Percentiles rank a stretch among this genome's conserved stretches.
phyloP scores from a whole-genome alignment of 35 echinoderm and acorn worm species.

The Holothuria glaberrima region DNA sequence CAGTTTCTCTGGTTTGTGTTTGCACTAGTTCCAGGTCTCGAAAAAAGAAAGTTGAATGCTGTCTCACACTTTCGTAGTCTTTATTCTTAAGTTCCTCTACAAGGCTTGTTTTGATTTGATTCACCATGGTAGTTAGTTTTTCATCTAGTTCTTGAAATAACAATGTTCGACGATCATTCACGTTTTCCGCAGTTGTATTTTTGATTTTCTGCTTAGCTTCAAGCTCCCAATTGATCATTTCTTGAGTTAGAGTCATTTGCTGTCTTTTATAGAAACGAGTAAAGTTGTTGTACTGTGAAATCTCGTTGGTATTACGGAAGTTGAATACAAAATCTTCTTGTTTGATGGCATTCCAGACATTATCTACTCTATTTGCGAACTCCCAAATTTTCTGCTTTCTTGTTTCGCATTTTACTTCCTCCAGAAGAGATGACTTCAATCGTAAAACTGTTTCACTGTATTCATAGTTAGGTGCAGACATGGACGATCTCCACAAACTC shows the following conservation, averaged over 20 bases:
- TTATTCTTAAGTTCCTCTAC: background rate
- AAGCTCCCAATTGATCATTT: constrained; percentile 41
- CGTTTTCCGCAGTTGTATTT: constrained; percentile 29
- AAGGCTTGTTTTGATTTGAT: background rate
- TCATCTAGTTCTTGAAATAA: constrained; percentile 20
- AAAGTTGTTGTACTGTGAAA: constrained; percentile 41
- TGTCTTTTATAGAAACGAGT: background rate
- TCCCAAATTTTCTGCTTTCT: background rate
- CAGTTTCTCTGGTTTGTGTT: background rate
- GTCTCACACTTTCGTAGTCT: constrained; percentile 1
- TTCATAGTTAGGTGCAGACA: constrained; percentile 53
- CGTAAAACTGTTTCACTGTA: constrained; percentile 56
- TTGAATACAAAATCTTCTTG: constrained; percentile 63
- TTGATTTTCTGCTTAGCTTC: constrained; percentile 11
- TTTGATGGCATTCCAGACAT: constrained; percentile 52
- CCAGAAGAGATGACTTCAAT: constrained; percentile 21
- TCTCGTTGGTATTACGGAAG: constrained; percentile 37
- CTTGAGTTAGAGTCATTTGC: constrained; percentile 21
- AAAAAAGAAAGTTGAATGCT: constrained; percentile 19
- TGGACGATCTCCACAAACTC: constrained; percentile 41
- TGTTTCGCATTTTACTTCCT: background rate
- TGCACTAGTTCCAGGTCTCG: constrained; percentile 16
- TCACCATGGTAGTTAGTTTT: background rate
- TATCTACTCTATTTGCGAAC: constrained; percentile 12
- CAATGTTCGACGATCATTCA: background rate